These are phyloP conservation scores for Trinorchestia longiramus DNA, from an alignment of 1,140 invertebrate species.

Conservation along the genomic window DNA sequence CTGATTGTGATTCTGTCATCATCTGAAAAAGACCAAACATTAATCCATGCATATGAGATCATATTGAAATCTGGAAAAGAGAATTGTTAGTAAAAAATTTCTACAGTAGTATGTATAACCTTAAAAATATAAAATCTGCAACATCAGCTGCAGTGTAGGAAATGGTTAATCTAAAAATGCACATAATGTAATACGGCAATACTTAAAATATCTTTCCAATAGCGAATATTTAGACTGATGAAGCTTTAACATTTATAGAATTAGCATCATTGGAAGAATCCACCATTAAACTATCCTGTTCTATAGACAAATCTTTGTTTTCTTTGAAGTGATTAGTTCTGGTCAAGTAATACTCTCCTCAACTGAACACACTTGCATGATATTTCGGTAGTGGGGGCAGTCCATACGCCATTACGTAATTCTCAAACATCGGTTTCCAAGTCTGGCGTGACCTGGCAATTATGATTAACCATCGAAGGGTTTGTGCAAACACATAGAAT, in stretches of 20 bases:
- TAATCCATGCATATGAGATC: not conserved
- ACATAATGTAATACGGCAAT: not conserved
- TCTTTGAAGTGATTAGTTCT: too few species aligned
- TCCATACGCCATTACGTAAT: not conserved
- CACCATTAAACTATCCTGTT: slow-evolving; percentile 25
- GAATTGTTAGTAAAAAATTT: not conserved
- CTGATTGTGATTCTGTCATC: not conserved
- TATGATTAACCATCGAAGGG: not conserved
- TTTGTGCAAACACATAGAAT: not conserved
- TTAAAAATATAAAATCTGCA: not conserved
- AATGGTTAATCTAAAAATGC: not conserved
- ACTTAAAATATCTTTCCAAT: not conserved
- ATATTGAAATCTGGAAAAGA: not conserved
- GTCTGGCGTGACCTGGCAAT: not conserved
- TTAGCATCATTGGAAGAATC: slow-evolving; percentile 12
- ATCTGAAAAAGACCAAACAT: slow-evolving; percentile 1
- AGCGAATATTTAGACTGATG: not conserved
- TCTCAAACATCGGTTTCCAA: not conserved
- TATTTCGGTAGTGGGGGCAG: not conserved
- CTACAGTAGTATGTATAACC: not conserved
- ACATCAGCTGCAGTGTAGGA: not conserved
- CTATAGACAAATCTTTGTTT: slow-evolving; percentile 16
- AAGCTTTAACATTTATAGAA: not conserved
- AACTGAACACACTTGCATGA: not conserved
- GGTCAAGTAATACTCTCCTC: not conserved